A percentile compares a stretch with the other conserved stretches of the same genome.
phyloP scores from a whole-genome alignment of 1,140 invertebrate species.

The Subanguina moxae region DNA sequence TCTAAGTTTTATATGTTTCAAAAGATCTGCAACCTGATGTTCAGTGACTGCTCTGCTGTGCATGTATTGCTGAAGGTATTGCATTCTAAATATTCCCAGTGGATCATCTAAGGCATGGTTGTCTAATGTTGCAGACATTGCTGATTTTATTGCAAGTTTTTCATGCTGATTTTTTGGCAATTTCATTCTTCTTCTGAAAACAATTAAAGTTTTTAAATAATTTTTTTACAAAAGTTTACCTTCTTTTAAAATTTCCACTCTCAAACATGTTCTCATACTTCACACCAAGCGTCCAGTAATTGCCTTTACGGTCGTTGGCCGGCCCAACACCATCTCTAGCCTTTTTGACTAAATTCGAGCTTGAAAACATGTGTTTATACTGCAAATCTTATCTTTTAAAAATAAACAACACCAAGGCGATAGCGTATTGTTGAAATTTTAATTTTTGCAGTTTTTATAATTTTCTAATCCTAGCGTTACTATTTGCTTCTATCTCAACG shows the following conservation, averaged over 20 bases:
- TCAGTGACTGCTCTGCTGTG: background rate
- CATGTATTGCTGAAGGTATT: conserved; percentile 12
- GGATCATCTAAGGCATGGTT: background rate
- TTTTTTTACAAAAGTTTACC: conserved; percentile 57
- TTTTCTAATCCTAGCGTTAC: no score
- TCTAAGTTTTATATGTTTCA: no score
- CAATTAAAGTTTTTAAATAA: background rate
- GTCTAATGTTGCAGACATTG: background rate
- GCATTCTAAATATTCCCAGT: background rate
- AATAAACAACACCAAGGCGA: no score
- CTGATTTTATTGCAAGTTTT: background rate
- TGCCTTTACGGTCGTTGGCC: conserved; percentile 66
- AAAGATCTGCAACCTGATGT: background rate
- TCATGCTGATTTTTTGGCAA: background rate
- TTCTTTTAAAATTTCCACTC: conserved; percentile 79
- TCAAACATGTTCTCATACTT: conserved; percentile 90
- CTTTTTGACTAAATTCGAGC: conserved; percentile 72
- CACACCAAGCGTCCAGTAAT: conserved; percentile 71
- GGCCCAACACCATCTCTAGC: conserved; percentile 44
- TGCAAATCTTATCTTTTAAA: no score
- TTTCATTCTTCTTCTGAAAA: conserved; percentile 7
- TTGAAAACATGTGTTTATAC: no score
- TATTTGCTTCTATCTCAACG: no score
- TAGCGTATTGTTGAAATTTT: no score
- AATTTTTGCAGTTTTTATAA: no score